Percentiles rank a stretch among this genome's conserved stretches.
phyloP scores from a whole-genome alignment of 2,797 vertebrate species.

The Cuculus canorus region DNA sequence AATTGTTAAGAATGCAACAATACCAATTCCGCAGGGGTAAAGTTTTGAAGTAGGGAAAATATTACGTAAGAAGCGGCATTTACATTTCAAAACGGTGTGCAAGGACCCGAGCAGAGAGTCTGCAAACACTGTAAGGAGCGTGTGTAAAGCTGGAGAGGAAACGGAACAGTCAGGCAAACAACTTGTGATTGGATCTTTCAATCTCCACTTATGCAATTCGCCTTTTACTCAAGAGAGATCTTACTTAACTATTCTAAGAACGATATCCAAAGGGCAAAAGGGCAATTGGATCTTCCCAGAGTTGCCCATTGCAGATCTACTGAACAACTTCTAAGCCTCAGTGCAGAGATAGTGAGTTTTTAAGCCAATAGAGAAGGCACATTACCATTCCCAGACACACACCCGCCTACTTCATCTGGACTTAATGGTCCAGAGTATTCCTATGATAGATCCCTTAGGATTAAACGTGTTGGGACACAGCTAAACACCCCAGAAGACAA shows the following conservation, averaged over 20 bases:
- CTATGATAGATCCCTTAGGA: background rate
- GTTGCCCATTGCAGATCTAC: accelerated
- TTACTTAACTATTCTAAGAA: background rate
- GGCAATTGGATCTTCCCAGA: background rate
- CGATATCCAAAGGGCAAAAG: background rate
- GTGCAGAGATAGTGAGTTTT: background rate
- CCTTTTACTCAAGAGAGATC: background rate
- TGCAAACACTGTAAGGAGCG: background rate
- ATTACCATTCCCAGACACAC: background rate
- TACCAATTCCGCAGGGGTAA: background rate
- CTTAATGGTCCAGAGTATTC: background rate
- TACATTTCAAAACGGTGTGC: background rate
- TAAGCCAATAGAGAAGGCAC: background rate
- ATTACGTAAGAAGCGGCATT: background rate
- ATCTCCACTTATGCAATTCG: background rate
- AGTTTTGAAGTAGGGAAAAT: background rate
- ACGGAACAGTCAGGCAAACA: background rate
- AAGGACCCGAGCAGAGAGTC: background rate
- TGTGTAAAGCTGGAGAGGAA: background rate
- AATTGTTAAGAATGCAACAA: no score
- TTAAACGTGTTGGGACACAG: background rate
- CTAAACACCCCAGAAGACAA: background rate
- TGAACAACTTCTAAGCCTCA: background rate
- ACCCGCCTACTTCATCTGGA: background rate
- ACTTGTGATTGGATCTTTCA: background rate